Evolutionary conservation across 1,140 invertebrate species (phyloP), one percentile per base, ranked within the genome.

Genomic region (Drosophila kanapiae): DNA sequence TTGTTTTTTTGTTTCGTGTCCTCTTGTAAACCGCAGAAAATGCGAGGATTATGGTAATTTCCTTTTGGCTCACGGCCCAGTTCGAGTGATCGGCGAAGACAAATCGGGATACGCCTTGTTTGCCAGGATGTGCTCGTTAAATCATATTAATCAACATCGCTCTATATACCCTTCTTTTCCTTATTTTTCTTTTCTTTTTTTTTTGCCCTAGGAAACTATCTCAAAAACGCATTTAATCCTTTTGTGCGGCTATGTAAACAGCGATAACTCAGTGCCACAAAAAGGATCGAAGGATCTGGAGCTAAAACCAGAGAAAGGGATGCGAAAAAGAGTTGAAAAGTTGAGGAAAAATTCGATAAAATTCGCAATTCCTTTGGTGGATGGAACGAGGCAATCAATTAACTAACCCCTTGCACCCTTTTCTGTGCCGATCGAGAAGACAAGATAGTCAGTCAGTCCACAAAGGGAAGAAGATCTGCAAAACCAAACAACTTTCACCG

Each of bases 201-300:
- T 31, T 49, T 43, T 23, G 6, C 13, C 27, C 37, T 11, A 18
- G 47, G 6, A 51, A 64, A 72, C 58, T 83, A 65, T 61, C 79
- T 84, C 65, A 80, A 84, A 84, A 85, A 69, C 77, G 58, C 84
- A 88, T 88, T 87, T 87, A 87, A 87, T 87, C 83, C 84, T 69
- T 88, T 88, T 87, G 83, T 87, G 77, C 51, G 85, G 84, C 84
- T 87, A 78, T 88, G 80, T 88, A 87, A 88, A 87, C 83, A 87
- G 72, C 84, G 35, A 85, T 82, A 87, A 71, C 75, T 85, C 78
- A 58, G 37, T 53, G 60, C 58, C 40, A 59, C 38, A 54, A 54
- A 58, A 29, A 74, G 29, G 42, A 75, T 35, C 45, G 23, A 10
- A 37, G 63, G 45, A 78, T 49, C 37, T 51, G 9, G 13, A 23